Evolutionary conservation across 2,888 invertebrate species (phyloP).

Genomic region (Scrobipalpa atriplicella): DNA sequence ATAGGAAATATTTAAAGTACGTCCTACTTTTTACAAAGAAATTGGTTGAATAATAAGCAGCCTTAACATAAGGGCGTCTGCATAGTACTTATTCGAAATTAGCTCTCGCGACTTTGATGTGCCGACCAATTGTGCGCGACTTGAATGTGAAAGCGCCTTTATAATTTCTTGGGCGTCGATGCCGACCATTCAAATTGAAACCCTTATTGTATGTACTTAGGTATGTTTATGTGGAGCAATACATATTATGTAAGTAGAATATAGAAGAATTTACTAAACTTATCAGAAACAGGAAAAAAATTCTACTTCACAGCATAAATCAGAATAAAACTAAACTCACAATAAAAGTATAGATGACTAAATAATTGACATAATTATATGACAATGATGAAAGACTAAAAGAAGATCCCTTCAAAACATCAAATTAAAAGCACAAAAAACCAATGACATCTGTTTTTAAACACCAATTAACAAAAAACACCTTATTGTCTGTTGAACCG

Average conservation of each 20-base stretch:
- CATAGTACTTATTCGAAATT: slow-evolving; percentile 79
- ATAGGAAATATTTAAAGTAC: slow-evolving; percentile 55
- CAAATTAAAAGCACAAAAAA: not conserved
- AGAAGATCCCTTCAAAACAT: not conserved
- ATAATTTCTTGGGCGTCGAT: slow-evolving; percentile 66
- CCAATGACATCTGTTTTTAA: slow-evolving; percentile 39
- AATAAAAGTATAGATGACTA: too few species aligned
- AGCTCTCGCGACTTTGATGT: slow-evolving; percentile 77
- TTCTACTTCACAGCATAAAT: too few species aligned
- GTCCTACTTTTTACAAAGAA: slow-evolving; percentile 73
- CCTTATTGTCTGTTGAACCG: slow-evolving; percentile 45
- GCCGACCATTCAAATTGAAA: slow-evolving; percentile 38
- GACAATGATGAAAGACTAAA: not conserved
- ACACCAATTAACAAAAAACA: slow-evolving; percentile 31
- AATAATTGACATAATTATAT: too few species aligned
- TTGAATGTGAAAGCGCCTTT: slow-evolving; percentile 70
- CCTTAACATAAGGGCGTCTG: slow-evolving; percentile 72
- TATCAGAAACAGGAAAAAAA: too few species aligned
- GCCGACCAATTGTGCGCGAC: slow-evolving; percentile 71
- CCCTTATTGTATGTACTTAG: slow-evolving; percentile 18
- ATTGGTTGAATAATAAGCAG: slow-evolving; percentile 73
- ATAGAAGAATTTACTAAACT: not conserved
- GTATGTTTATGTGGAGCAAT: not conserved
- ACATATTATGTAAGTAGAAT: not conserved
- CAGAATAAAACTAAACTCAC: too few species aligned